Conservation (phyloP, 2,113 vertebrate genomes). For the Bufo gargarizans region DNA sequence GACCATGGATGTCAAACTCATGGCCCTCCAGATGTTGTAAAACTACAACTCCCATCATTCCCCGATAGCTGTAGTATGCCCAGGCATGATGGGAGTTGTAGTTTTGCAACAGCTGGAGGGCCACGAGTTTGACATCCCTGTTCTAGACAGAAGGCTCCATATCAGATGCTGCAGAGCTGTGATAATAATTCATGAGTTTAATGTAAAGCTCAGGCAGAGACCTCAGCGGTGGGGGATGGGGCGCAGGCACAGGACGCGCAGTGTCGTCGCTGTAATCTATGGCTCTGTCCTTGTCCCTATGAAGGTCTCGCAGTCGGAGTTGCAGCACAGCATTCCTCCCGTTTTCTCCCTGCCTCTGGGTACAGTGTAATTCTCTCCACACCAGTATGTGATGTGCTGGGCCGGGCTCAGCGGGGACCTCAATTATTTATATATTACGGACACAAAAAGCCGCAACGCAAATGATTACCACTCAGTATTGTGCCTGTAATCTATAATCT, state of each 20-base stretch:
- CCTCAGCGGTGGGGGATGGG: neutral
- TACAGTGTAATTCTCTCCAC: constrained; percentile 9
- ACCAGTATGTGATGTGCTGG: constrained; percentile 5
- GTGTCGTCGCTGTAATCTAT: neutral
- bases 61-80: no score
- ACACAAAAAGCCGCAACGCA: neutral
- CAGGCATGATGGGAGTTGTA: no score
- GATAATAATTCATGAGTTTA: constrained; percentile 7
- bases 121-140: no score
- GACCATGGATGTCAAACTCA: no score
- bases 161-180: no score
- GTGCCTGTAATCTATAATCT: neutral
- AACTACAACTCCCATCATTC: no score
- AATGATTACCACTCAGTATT: neutral
- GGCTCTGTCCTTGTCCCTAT: neutral
- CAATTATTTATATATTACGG: neutral
- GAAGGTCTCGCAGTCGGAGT: constrained; percentile 23
- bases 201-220: neutral
- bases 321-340: neutral
- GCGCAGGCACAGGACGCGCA: neutral
- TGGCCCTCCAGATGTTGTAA: no score
- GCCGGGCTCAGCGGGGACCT: neutral
- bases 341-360: neutral
- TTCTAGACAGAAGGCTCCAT: neutral
- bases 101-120: no score